Evolutionary conservation across 2,797 vertebrate genomes (phyloP).

Genomic region (Chiroxiphia lanceolata): DNA sequence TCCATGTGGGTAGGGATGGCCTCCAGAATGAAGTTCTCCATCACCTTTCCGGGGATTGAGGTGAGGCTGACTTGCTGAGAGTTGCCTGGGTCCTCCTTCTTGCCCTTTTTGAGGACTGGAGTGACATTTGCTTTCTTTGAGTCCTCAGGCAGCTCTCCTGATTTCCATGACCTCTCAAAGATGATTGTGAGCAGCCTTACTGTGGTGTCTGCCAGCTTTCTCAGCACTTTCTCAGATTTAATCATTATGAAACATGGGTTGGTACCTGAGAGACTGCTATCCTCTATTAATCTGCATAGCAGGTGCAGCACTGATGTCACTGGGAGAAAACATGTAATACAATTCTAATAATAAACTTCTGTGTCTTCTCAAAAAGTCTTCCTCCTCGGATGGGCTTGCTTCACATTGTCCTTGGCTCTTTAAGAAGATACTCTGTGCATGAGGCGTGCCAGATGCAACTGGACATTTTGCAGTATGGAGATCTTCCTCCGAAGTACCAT

Average conservation of each 20-base stretch:
- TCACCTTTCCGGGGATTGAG: background rate
- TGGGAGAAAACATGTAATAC: background rate
- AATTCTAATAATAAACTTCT: background rate
- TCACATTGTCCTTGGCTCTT: fast-evolving
- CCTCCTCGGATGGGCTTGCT: background rate
- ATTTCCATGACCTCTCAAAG: background rate
- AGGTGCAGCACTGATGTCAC: background rate
- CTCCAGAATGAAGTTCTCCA: background rate
- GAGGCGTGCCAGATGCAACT: background rate
- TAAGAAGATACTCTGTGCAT: background rate
- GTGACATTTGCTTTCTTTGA: background rate
- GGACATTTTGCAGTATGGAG: background rate
- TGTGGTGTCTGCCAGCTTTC: background rate
- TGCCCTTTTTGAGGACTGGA: background rate
- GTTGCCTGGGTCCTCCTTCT: background rate
- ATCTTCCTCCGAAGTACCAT: background rate
- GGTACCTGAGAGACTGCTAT: background rate
- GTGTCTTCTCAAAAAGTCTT: background rate
- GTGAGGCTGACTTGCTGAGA: background rate
- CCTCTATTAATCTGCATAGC: background rate
- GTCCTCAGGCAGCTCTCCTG: background rate
- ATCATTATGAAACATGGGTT: background rate
- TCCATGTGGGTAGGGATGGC: background rate
- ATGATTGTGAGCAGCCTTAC: background rate
- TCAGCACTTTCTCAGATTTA: background rate